These are phyloP conservation scores for Chrysochloris asiatica DNA, from an alignment of 2,113 vertebrate species.

Conservation along the genomic window DNA sequence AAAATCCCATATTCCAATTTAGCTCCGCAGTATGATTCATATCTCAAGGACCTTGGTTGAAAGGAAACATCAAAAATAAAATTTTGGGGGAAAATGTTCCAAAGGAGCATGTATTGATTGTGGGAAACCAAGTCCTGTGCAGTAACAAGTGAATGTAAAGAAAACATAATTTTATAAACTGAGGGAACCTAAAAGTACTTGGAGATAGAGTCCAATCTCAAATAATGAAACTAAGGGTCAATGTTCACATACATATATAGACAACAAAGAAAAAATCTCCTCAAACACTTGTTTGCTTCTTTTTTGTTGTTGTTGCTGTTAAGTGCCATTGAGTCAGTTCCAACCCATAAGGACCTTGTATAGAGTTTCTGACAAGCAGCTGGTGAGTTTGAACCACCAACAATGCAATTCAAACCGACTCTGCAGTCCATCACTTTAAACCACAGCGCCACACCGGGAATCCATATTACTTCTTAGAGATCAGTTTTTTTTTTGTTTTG, in stretches of 20 bases:
- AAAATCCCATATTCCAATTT: not conserved
- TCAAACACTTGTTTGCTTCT: not conserved
- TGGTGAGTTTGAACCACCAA: no score
- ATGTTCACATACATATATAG: not conserved
- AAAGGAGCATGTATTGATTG: not conserved
- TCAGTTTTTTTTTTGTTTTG: no score
- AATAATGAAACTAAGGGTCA: not conserved
- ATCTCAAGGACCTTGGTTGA: not conserved
- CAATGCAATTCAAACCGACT: no score
- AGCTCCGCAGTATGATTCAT: not conserved
- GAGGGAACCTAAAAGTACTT: not conserved
- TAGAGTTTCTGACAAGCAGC: no score
- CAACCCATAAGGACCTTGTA: no score
- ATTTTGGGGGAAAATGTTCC: not conserved
- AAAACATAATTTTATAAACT: not conserved
- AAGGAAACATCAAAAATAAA: not conserved
- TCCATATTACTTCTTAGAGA: not conserved
- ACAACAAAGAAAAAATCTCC: not conserved
- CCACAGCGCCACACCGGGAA: no score
- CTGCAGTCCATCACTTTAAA: no score
- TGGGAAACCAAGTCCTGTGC: not conserved
- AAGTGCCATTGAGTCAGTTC: no score
- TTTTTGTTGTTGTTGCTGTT: no score
- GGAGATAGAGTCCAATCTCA: not conserved
- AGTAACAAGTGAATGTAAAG: not conserved